Evolutionary conservation across 2,113 vertebrate genomes (phyloP).

Genomic region (Scatophagus argus): DNA sequence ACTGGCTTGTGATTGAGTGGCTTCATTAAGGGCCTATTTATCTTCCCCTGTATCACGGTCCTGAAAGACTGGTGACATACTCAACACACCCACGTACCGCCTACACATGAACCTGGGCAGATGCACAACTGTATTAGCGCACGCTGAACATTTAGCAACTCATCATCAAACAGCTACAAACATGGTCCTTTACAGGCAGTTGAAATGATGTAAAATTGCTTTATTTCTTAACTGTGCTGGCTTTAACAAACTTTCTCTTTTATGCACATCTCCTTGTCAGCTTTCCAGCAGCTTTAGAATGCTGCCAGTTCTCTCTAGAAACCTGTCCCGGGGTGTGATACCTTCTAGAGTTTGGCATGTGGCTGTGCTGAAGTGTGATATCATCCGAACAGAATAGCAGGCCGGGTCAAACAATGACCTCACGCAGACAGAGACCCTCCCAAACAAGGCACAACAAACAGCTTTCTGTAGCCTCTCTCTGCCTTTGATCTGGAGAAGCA

Average conservation of each 20-base stretch:
- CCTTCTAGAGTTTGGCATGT: constrained; percentile 39
- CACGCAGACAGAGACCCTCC: constrained; percentile 52
- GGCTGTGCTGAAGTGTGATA: constrained; percentile 39
- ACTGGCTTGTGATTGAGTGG: constrained; percentile 81
- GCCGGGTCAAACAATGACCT: constrained; percentile 58
- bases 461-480: constrained; percentile 57
- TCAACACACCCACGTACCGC: constrained; percentile 61
- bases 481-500: constrained; percentile 76
- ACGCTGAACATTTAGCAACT: constrained; percentile 27
- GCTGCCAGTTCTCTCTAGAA: constrained; percentile 1
- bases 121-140: constrained; percentile 55
- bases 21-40: constrained; percentile 81
- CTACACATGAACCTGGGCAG: constrained; percentile 51
- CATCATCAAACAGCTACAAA: neutral
- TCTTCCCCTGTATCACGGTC: constrained; percentile 69
- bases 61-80: constrained; percentile 68
- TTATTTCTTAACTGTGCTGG: neutral
- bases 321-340: constrained; percentile 14
- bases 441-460: constrained; percentile 77
- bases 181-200: neutral
- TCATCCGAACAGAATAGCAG: constrained; percentile 53
- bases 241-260: constrained; percentile 18
- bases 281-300: constrained; percentile 12
- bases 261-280: neutral
- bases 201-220: neutral